Conservation (phyloP, 2,113 vertebrate species). For the Chrysochloris asiatica region DNA sequence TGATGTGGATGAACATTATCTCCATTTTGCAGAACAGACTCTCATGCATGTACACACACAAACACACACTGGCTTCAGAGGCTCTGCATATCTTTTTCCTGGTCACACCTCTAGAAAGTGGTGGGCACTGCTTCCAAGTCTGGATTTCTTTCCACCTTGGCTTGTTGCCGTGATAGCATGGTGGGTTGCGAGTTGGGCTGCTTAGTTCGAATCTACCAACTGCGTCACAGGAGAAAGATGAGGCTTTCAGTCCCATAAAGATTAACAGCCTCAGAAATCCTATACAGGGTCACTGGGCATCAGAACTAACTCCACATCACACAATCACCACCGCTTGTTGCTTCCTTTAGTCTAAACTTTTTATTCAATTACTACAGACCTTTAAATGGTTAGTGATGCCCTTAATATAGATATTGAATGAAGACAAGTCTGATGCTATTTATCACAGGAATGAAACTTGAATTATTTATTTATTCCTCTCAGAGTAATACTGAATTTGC, state of each 20-base stretch:
- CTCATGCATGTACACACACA: neutral
- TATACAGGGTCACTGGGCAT: too few species aligned
- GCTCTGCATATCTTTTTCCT: neutral
- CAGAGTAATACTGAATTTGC: neutral
- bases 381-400: slow-evolving; percentile 65
- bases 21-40: neutral
- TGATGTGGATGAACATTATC: neutral
- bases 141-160: neutral
- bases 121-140: neutral
- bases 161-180: too few species aligned
- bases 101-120: neutral
- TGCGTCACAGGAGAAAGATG: too few species aligned
- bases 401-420: slow-evolving; percentile 72
- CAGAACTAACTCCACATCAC: too few species aligned
- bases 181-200: too few species aligned
- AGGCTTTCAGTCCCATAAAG: too few species aligned
- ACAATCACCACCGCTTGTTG: too few species aligned
- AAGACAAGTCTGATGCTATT: slow-evolving; percentile 54
- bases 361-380: slow-evolving; percentile 52
- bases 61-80: neutral
- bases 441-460: slow-evolving; percentile 59
- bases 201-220: too few species aligned
- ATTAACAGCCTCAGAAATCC: too few species aligned
- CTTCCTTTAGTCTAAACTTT: slow-evolving; percentile 31
- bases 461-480: slow-evolving; percentile 53